Conservation (phyloP, 2,113 vertebrate species). For the Myocastor coypus region DNA sequence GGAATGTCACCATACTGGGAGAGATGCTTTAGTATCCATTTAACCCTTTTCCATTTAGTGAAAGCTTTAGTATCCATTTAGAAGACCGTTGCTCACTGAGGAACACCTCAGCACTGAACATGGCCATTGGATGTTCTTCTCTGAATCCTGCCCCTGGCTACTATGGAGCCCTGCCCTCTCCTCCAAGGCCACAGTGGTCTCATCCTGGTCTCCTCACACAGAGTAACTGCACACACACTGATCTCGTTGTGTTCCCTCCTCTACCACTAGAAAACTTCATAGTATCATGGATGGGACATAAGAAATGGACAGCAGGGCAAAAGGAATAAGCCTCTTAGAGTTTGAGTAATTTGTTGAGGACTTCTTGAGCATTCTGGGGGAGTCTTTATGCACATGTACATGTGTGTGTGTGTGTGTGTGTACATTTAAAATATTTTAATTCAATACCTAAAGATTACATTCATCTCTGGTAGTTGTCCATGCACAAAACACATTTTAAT, state of each 20-base stretch:
- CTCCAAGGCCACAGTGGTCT: background rate
- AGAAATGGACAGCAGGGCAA: background rate
- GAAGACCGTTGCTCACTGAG: background rate
- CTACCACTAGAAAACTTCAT: background rate
- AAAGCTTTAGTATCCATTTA: too few species aligned
- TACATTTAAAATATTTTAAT: background rate
- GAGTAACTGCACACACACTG: fast-evolving
- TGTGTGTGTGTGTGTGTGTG: background rate
- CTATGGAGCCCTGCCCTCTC: fast-evolving
- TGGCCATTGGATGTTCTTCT: background rate
- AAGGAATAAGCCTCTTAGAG: background rate
- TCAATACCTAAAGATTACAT: background rate
- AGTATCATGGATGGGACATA: background rate
- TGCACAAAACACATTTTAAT: background rate
- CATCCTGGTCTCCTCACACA: background rate
- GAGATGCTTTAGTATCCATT: background rate
- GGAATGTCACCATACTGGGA: background rate
- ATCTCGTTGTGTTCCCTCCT: background rate
- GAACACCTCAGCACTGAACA: background rate
- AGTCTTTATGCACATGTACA: background rate
- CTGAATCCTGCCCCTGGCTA: background rate
- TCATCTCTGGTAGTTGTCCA: background rate
- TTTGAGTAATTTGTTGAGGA: background rate
- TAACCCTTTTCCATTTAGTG: too few species aligned
- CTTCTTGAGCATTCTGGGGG: background rate